phyloP scores from a whole-genome alignment of 2,113 vertebrate species.

The Diadophis punctatus region DNA sequence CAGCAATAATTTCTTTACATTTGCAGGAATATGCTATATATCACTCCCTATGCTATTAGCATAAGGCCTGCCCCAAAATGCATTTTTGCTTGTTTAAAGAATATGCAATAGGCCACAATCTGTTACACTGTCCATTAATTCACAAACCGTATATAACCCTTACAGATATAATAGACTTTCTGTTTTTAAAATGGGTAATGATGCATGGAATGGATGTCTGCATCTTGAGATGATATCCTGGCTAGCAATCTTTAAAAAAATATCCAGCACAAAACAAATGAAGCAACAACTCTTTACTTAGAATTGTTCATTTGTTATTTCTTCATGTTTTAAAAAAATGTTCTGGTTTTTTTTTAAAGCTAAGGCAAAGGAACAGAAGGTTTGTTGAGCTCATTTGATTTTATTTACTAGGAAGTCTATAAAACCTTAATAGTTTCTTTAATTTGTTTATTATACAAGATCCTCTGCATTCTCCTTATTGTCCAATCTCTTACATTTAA shows the following conservation, averaged over 20 bases:
- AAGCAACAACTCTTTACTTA: constrained; percentile 21
- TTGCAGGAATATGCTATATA: constrained; percentile 1
- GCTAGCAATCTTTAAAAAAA: constrained; percentile 47
- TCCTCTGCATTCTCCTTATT: background rate
- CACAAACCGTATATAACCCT: constrained; percentile 41
- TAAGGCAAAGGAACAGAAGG: background rate
- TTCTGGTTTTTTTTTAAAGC: background rate
- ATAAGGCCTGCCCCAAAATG: constrained; percentile 33
- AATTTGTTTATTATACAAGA: constrained; percentile 2
- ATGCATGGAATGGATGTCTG: constrained; percentile 53
- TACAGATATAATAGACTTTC: constrained; percentile 45
- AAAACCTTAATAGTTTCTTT: background rate
- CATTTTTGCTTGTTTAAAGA: background rate
- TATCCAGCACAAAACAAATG: constrained; percentile 34
- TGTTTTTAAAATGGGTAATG: constrained; percentile 55
- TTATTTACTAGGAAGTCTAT: background rate
- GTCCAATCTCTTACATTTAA: background rate
- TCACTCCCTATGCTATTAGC: constrained; percentile 41
- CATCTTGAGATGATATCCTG: constrained; percentile 56
- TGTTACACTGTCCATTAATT: constrained; percentile 55
- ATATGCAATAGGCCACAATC: constrained; percentile 31
- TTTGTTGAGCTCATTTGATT: background rate
- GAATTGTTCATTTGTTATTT: too few species aligned
- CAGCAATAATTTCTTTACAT: constrained; percentile 16
- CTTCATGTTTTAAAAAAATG: background rate